These are phyloP conservation scores for Daboia siamensis DNA, from an alignment of 2,113 vertebrate genomes.

Conservation along the genomic window DNA sequence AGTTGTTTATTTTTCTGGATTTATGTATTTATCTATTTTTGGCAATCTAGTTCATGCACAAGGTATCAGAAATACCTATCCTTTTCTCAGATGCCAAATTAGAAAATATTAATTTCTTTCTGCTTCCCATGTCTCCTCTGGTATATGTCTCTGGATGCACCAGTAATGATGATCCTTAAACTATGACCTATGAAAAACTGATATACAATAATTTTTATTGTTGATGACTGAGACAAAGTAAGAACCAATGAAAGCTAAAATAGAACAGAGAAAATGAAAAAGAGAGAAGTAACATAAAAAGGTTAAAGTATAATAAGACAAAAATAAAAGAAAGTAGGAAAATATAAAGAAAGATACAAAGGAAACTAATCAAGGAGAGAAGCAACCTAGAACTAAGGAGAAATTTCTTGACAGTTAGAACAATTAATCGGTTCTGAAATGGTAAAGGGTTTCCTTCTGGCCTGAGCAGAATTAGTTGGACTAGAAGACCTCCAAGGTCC, in stretches of 20 bases:
- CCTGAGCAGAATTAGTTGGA: no score
- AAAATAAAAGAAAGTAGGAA: background rate
- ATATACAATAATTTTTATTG: background rate
- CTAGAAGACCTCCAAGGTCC: no score
- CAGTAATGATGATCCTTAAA: background rate
- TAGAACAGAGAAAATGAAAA: background rate
- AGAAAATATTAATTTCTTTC: conserved; percentile 13
- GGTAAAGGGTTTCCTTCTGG: background rate
- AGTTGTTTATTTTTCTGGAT: background rate
- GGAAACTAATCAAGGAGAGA: background rate
- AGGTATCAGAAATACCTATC: conserved; percentile 17
- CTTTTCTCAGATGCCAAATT: conserved; percentile 3
- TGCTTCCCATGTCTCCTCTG: background rate
- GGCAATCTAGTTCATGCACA: conserved; percentile 3
- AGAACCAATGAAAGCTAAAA: background rate
- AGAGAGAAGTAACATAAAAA: background rate
- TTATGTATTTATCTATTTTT: conserved; percentile 3
- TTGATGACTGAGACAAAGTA: background rate
- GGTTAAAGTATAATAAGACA: background rate
- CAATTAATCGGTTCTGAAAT: background rate
- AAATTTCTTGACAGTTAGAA: background rate
- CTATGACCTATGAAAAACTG: background rate
- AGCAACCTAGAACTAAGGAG: background rate
- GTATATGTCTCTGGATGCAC: background rate
- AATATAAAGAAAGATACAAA: background rate